Base-by-base conservation (phyloP, 1,140 invertebrate species). In the Panonychus citri region DNA sequence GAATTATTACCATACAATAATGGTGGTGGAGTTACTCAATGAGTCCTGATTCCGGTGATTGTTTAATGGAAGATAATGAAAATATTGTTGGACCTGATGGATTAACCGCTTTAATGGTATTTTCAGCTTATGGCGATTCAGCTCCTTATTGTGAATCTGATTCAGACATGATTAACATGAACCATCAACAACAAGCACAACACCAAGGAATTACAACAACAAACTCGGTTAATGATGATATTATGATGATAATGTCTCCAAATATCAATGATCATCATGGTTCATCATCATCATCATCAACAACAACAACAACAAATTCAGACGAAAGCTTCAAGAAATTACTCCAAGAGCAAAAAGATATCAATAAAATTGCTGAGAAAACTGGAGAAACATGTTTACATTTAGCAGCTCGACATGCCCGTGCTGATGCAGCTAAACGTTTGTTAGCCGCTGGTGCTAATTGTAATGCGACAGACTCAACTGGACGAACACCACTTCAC, bases 321-420 rank as follows among this genome's bases (percentile, higher is more conserved):
- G 4, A 43, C 17, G 42, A 34, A 7, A 34, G 30, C 12, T 34
- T 34, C 1, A 12, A 34, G 5, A 34, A 34, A 34, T 34, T 34
- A 34, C 5, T 34, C 5, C 12, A 5, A 34, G 12, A 34, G 5
- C 30, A 90, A 0, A 89, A 90, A 0, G 84, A 91, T 61, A 71
- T 94, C 1, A 88, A 90, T 63, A 84, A 85, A 0, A 84, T 82
- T 1, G 91, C 87, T 72, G 89, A 94, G 58, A 85, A 89, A 63
- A 91, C 85, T 24, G 87, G 86, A 3, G 91, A 97, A 69, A 94
- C 89, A 0, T 84, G 87, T 7, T 71, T 97, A 1, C 91, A 96
- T 73, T 72, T 95, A 40, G 89, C 91, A 21, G 90, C 91, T 0
- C 76, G 82, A 60, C 91, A 87, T 69, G 87, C 88, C 0, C 71